Evolutionary conservation across 2,888 invertebrate genomes (phyloP).

Genomic region (Cantharis rufa): DNA sequence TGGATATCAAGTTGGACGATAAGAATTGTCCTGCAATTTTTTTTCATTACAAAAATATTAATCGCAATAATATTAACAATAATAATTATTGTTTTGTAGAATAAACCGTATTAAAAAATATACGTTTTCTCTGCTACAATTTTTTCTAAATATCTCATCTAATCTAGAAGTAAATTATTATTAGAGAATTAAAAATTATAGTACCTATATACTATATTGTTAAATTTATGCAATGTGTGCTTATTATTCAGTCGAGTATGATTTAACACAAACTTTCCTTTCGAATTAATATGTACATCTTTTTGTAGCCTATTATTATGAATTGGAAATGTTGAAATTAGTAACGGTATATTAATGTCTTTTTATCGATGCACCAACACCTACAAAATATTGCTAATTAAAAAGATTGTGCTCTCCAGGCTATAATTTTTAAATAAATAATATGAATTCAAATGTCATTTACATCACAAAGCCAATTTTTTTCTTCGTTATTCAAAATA

Average conservation of each 20-base stretch:
- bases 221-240: neutral
- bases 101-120: neutral
- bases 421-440: neutral
- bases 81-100: neutral
- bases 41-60: neutral
- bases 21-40: neutral
- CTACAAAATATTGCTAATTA: neutral
- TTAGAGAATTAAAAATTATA: neutral
- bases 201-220: neutral
- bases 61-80: neutral
- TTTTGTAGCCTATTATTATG: constrained; percentile 1
- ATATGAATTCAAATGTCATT: neutral
- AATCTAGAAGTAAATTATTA: neutral
- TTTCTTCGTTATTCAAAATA: no score
- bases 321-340: neutral
- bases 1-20: neutral
- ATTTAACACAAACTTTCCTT: neutral
- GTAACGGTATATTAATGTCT: neutral
- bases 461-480: neutral
- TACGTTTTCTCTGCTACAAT: neutral
- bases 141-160: neutral
- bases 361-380: neutral
- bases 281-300: neutral
- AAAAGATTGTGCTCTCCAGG: neutral
- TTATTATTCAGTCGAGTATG: constrained; percentile 2